Evolutionary conservation across 1,140 invertebrate species (phyloP).

Genomic region (Stegodyphus mimosarum): DNA sequence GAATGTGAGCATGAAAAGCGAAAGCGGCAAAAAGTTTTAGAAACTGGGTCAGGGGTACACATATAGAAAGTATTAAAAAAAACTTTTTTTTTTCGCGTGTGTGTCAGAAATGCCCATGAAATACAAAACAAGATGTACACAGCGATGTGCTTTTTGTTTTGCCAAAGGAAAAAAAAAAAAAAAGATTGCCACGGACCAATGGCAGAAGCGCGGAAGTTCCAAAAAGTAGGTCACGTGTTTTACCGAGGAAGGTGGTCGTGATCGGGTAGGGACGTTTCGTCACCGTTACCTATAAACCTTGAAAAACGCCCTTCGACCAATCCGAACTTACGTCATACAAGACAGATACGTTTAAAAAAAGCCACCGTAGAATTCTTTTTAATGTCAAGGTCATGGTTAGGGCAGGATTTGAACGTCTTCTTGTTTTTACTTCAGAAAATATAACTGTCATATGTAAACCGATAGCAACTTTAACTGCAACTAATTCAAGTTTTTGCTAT

Average conservation of each 20-base stretch:
- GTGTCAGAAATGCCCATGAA: not conserved
- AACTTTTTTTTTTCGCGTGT: slow-evolving; percentile 5
- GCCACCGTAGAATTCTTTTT: slow-evolving; percentile 3
- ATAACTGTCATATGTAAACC: not conserved
- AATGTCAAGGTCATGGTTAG: slow-evolving; percentile 33
- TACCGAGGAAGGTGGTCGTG: slow-evolving; percentile 4
- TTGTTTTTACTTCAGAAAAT: not conserved
- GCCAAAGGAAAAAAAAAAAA: not conserved
- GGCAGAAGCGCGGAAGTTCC: slow-evolving; percentile 3
- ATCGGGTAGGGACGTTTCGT: not conserved
- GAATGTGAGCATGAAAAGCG: not conserved
- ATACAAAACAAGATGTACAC: not conserved
- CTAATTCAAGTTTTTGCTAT: not conserved
- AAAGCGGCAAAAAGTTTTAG: not conserved
- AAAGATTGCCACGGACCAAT: slow-evolving; percentile 20
- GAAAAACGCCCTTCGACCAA: slow-evolving; percentile 8
- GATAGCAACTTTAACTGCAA: not conserved
- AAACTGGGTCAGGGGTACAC: slow-evolving; percentile 34
- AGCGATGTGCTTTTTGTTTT: not conserved
- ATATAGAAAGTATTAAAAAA: slow-evolving; percentile 5
- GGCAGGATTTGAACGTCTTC: not conserved
- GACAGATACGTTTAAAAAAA: not conserved
- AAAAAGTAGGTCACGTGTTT: slow-evolving; percentile 41
- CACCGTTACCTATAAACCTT: slow-evolving; percentile 46
- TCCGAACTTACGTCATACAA: not conserved